Conservation (phyloP, 2,888 invertebrate species). For the Phaonia tiefii region DNA sequence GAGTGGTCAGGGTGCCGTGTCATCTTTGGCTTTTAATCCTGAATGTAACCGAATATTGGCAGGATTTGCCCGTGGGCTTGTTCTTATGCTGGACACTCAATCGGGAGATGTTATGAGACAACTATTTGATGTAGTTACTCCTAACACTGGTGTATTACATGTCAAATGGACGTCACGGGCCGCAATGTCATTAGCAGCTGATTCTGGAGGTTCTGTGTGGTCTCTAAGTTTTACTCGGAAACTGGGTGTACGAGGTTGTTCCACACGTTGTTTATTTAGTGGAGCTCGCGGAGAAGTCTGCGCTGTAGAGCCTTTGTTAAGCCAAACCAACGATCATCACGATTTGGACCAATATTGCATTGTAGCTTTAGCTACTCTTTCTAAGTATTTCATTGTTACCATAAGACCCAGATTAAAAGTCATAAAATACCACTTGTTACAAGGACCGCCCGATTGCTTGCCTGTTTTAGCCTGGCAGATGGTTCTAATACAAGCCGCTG, state of each 20-base stretch:
- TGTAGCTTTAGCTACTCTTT: slow-evolving; percentile 95
- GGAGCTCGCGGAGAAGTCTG: slow-evolving; percentile 98
- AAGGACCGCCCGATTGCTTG: slow-evolving; percentile 88
- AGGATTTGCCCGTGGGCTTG: slow-evolving; percentile 89
- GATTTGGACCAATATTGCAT: slow-evolving; percentile 88
- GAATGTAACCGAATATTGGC: slow-evolving; percentile 93
- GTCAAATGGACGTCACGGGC: slow-evolving; percentile 85
- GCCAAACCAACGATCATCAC: slow-evolving; percentile 81
- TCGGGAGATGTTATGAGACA: slow-evolving; percentile 89
- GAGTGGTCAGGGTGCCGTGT: slow-evolving; percentile 88
- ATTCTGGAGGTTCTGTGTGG: slow-evolving; percentile 98
- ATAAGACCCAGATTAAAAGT: slow-evolving; percentile 89
- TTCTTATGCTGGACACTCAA: slow-evolving; percentile 93
- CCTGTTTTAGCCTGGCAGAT: slow-evolving; percentile 97
- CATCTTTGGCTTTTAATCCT: slow-evolving; percentile 91
- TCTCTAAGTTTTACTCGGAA: slow-evolving; percentile 93
- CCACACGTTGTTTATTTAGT: slow-evolving; percentile 96
- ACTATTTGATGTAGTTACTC: slow-evolving; percentile 90
- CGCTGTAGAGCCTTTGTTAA: slow-evolving; percentile 85
- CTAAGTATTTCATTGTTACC: slow-evolving; percentile 89
- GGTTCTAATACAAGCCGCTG: slow-evolving; percentile 89
- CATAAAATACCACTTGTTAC: slow-evolving; percentile 88
- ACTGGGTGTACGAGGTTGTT: slow-evolving; percentile 92
- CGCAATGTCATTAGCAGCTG: slow-evolving; percentile 90
- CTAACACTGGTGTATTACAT: slow-evolving; percentile 91